Evolutionary conservation across 1,140 invertebrate genomes (phyloP).

Genomic region (Carcinoscorpius rotundicauda): DNA sequence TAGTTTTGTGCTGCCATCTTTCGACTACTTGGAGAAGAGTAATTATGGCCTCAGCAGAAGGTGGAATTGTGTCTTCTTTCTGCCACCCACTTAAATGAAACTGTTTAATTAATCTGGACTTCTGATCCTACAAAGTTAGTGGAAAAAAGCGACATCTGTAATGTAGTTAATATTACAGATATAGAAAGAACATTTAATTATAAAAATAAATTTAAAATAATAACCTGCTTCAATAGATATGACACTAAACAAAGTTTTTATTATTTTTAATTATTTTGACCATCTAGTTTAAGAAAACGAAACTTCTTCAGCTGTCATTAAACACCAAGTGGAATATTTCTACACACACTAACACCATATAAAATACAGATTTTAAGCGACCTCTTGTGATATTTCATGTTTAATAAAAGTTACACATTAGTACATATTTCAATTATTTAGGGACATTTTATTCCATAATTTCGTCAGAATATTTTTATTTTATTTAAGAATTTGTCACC

Average conservation of each 20-base stretch:
- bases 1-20: background rate
- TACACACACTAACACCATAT: background rate
- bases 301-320: too few relatives aligned
- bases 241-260: background rate
- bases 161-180: background rate
- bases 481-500: too few relatives aligned
- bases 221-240: background rate
- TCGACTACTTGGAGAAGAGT: background rate
- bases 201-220: background rate
- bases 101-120: background rate
- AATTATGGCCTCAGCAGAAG: background rate
- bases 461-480: too few relatives aligned
- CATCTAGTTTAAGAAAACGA: too few relatives aligned
- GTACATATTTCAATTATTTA: too few relatives aligned
- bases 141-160: background rate
- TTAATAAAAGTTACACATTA: too few relatives aligned
- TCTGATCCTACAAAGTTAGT: background rate
- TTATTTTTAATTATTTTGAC: too few relatives aligned
- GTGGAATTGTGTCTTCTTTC: slow-evolving; percentile 1
- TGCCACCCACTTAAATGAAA: background rate
- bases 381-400: too few relatives aligned
- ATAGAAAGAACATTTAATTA: background rate
- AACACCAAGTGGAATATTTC: background rate
- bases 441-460: too few relatives aligned
- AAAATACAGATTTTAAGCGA: too few relatives aligned